Percentiles rank a stretch among this genome's conserved stretches.
These are phyloP conservation scores for Rhynchotus rufescens DNA, from an alignment of 2,797 vertebrate genomes.

Conservation along the genomic window DNA sequence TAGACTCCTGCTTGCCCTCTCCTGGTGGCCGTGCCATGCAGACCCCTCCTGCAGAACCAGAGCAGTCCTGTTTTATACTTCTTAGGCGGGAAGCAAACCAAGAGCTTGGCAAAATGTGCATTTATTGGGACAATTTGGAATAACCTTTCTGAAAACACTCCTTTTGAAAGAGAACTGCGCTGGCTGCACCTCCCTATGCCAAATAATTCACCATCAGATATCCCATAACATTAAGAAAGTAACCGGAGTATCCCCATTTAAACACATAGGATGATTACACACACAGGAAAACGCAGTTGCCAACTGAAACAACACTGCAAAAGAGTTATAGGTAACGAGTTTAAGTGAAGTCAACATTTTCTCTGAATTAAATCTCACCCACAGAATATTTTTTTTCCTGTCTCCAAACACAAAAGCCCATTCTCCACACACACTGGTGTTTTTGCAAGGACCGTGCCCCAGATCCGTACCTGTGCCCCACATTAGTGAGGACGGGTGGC, in stretches of 20 bases:
- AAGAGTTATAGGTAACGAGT: neutral
- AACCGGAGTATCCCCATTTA: neutral
- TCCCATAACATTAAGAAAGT: neutral
- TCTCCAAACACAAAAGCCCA: accelerated
- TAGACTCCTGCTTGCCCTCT: neutral
- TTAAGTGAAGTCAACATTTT: neutral
- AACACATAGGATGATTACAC: neutral
- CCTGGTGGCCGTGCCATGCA: neutral
- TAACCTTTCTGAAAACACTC: neutral
- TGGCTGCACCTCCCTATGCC: neutral
- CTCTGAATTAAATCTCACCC: neutral
- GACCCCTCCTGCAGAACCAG: neutral
- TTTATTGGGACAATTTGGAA: constrained; percentile 26
- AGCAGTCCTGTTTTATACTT: neutral
- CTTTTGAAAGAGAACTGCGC: neutral
- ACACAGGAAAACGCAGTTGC: neutral
- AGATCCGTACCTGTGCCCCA: neutral
- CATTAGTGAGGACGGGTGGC: neutral
- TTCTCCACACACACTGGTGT: accelerated
- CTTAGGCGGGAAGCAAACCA: constrained; percentile 26
- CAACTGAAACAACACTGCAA: neutral
- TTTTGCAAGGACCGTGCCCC: neutral
- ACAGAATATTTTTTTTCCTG: neutral
- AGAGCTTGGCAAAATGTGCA: neutral
- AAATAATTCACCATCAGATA: neutral